Evolutionary conservation across 2,888 invertebrate genomes (phyloP), one percentile per base, ranked within the genome.

Genomic region (Euproctis similis): DNA sequence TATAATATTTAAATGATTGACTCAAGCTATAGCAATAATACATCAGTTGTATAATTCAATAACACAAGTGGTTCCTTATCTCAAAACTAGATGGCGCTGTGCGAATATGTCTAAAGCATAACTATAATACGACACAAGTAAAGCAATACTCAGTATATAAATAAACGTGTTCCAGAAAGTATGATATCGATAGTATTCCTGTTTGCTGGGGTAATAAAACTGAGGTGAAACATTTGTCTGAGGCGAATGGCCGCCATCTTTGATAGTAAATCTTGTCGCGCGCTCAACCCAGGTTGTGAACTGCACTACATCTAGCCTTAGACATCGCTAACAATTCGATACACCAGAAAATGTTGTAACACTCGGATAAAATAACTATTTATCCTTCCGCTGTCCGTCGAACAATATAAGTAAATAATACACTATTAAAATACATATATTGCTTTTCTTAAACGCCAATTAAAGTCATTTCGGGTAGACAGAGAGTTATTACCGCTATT

Each of bases 221-320:
- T 66, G 61, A 66, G 65, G 69, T 78, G 70, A 76, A 74, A 74
- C 77, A 81, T 78, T 69, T 70, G 70, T 71, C 64, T 67, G 67
- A 64, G 56, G 52, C 53, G 54, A 48, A 51, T 47, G 43, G 49
- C 50, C 53, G 52, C 51, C 53, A 51, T 50, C 46, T 43, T 50
- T 51, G 54, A 62, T 57, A 59, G 50, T 78, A 70, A 73, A 78
- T 78, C 75, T 74, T 71, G 68, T 81, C 68, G 80, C 81, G 78
- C 80, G 78, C 46, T 44, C 48, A 36, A 42, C 42, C 30, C 28
- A 34, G 46, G 42, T 59, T 57, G 51, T 49, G 54, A 57, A 54
- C 53, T 44, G 42, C 42, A 48, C 34, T 36, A 42, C 31, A 41
- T 28, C 36, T 42, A 52, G 41, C 45, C 42, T 41, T 43, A 59